phyloP scores from a whole-genome alignment of 2,113 vertebrate genomes.

The Oostethus manadensis region DNA sequence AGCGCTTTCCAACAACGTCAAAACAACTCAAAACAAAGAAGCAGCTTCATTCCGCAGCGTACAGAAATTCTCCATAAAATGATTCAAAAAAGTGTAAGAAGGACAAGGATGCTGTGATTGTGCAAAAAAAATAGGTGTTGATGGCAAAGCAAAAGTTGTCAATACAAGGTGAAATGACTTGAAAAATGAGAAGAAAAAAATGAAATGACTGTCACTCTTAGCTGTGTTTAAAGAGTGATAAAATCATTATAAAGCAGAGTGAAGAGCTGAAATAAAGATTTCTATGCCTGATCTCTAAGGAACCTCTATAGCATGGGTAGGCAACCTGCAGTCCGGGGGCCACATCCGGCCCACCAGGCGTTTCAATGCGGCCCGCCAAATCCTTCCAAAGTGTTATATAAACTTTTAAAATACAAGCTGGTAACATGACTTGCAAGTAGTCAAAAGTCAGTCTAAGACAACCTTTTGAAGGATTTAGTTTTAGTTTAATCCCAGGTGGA shows the following conservation, averaged over 20 bases:
- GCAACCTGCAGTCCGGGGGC: no score
- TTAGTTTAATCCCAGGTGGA: no score
- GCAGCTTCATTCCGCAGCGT: no score
- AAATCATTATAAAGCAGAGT: neutral
- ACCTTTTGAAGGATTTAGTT: no score
- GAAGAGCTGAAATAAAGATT: neutral
- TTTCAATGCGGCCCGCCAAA: no score
- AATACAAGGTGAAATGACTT: neutral
- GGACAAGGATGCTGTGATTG: constrained; percentile 4
- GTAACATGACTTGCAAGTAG: no score
- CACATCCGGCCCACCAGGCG: no score
- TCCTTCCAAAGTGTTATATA: no score
- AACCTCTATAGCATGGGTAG: no score
- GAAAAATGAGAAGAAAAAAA: neutral
- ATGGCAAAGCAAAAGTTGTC: neutral
- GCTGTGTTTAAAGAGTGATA: no score
- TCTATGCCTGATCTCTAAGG: neutral
- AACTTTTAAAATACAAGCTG: no score
- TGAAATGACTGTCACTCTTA: neutral
- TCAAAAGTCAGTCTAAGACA: no score
- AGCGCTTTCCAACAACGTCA: constrained; percentile 5
- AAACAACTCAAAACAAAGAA: constrained; percentile 7
- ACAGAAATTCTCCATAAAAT: constrained; percentile 57
- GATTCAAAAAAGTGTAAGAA: constrained; percentile 13
- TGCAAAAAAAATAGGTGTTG: neutral